Evolutionary conservation across 2,888 invertebrate species (phyloP), one percentile per base, ranked within the genome.

Genomic region (Morpho achilles): DNA sequence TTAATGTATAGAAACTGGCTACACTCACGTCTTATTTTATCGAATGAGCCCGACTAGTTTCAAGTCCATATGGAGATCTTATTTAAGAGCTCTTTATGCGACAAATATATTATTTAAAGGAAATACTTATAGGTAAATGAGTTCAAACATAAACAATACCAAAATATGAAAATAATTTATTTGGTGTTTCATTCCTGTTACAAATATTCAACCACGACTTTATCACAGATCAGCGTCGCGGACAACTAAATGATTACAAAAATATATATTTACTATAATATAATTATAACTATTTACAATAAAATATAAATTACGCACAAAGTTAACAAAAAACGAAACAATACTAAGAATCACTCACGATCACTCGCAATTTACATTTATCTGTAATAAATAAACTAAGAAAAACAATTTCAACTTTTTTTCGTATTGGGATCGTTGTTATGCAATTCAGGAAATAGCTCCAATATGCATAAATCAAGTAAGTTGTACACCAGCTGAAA

Each of bases 401-500:
- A 62, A 61, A 64, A 61, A 60, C 43, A 53, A 56, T 69, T 72
- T 83, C 80, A 86, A 80, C 80, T 82, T 69, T 79, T 81, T 71
- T 77, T 72, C 67, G 73, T 70, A 32, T 57, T 66, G 32, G 50
- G 41, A 4, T 67, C 70, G 50, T 67, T 61, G 56, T 69, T 69
- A 43, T 69, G 79, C 56, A 93, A 69, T 79, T 96, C 96, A 0
- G 96, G 96, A 84, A 96, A 97, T 62, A 96, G 82, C 82, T 96
- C 96, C 53, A 92, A 82, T 41, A 96, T 73, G 56, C 96, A 88
- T 56, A 95, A 91, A 79, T 98, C 98, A 67, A 97, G 80, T 55
- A 97, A 85, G 69, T 94, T 93, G 82, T 97, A 97, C 63, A 94
- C 93, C 67, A 97, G 83, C 93, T 93, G 93, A 8, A 82, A 84